These are phyloP conservation scores for Dysidea cf. avara DNA, from an alignment of 37 sponge, comb jelly and placozoan genomes.

Conservation along the genomic window DNA sequence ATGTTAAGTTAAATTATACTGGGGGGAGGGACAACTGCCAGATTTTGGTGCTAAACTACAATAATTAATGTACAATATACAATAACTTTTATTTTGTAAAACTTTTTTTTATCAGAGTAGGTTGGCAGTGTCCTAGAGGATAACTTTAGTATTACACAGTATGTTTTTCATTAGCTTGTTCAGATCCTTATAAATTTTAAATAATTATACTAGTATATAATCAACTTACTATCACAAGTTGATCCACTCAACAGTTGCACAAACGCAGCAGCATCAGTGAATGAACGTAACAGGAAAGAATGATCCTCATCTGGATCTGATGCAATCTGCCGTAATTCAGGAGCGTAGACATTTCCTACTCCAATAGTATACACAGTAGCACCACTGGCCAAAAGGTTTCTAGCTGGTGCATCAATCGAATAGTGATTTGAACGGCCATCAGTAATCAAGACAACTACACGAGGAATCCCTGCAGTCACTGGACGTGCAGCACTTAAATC, in stretches of 20 bases:
- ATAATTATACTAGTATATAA: too few species aligned
- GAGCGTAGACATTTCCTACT: constrained; percentile 60
- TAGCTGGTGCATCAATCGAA: constrained; percentile 25
- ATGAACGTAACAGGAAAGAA: constrained; percentile 70
- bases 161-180: too few species aligned
- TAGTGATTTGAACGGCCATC: constrained; percentile 81
- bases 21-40: too few species aligned
- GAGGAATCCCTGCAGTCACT: constrained; percentile 61
- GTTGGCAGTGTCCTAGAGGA: too few species aligned
- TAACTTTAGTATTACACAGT: too few species aligned
- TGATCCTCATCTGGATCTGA: constrained; percentile 73
- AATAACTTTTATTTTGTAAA: too few species aligned
- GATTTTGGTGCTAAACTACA: too few species aligned
- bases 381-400: constrained; percentile 46
- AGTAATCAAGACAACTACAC: constrained; percentile 77
- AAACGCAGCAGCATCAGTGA: constrained; percentile 59
- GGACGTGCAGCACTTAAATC: constrained; percentile 66
- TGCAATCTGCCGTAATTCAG: constrained; percentile 79
- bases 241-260: constrained; percentile 76
- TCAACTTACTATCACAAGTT: constrained; percentile 79
- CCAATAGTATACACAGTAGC: constrained; percentile 75
- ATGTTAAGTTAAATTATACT: too few species aligned
- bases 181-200: too few species aligned
- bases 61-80: too few species aligned
- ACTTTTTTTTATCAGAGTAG: too few species aligned